These are phyloP conservation scores for Bolinopsis microptera DNA, from an alignment of 37 sponge, comb jelly and placozoan genomes.

Conservation along the genomic window DNA sequence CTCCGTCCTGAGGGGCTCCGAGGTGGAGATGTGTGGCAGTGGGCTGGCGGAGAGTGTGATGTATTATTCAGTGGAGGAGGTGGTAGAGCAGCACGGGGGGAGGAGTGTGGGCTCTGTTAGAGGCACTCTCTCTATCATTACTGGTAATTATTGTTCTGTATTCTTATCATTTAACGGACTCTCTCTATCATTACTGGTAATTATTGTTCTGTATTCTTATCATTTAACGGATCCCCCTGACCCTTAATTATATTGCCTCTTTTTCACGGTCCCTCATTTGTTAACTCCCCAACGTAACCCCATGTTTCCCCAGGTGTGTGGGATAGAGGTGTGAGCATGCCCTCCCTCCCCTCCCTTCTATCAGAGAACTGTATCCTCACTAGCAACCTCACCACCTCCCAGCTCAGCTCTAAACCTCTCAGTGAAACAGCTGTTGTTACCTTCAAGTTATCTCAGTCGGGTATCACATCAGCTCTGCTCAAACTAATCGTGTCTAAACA, in stretches of 20 bases:
- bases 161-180: neutral
- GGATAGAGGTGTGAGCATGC: neutral
- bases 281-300: too few relatives aligned
- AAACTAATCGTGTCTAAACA: neutral
- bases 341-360: neutral
- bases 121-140: neutral
- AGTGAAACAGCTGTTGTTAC: neutral
- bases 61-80: slow-evolving; percentile 14
- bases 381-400: neutral
- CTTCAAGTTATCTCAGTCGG: slow-evolving; percentile 18
- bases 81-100: neutral
- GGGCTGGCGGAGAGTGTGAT: neutral
- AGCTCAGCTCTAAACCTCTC: slow-evolving; percentile 13
- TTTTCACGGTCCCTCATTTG: too few relatives aligned
- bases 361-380: neutral
- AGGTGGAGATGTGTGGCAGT: neutral
- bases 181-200: neutral
- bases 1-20: neutral
- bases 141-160: neutral
- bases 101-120: neutral
- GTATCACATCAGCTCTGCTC: neutral
- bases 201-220: neutral
- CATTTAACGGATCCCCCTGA: too few relatives aligned
- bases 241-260: neutral
- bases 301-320: slow-evolving; percentile 48